Evolutionary conservation across 2,113 vertebrate species (phyloP), one percentile per base, ranked within the genome.

Genomic region (Corythornis cristatus): DNA sequence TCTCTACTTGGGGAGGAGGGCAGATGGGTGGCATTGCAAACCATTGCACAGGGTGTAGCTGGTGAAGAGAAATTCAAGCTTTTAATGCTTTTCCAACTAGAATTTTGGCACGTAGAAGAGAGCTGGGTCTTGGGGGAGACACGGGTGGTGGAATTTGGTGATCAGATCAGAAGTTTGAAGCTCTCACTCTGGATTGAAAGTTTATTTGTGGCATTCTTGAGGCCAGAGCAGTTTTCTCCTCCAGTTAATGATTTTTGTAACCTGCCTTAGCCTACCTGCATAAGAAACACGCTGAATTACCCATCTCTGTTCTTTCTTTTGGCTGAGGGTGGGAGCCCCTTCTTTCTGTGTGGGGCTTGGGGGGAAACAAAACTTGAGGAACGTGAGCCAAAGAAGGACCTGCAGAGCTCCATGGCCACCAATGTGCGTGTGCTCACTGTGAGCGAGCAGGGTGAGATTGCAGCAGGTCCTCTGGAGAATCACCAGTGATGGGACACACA

Each of bases 391-490:
- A 19, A 37, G 23, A 3, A 17, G 43, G 0, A 5, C 22, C 46
- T 72, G 70, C 68, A 3, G 10, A 6, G 9, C 28, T 42, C 22
- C 65, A 3, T 26, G 22, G 70, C 71, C 3, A 2, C 12, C 17
- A 9, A 1, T 5, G 3, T 11, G 2, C 9, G 3, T 12, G 15
- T n/a, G 64, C 51, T 57, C 8, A 0, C 15, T 8, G 37, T 23
- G 51, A 58, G 53, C 8, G 2, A 3, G 58, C 51, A 26, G 53
- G 45, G 7, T 15, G 6, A 14, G 23, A 11, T 0, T 15, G 73
- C 56, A 45, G 4, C 43, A 3, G 45, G 48, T 50, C 48, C 22
- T 23, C 48, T 23, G 48, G 48, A 12, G 6, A 12, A 23, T 50
- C 11, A 12, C 48, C 48, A 25, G 17, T 33, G 33, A 18, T 66